Base-by-base conservation (phyloP, 2,888 invertebrate species). In the Caenorhabditis sp. region DNA sequence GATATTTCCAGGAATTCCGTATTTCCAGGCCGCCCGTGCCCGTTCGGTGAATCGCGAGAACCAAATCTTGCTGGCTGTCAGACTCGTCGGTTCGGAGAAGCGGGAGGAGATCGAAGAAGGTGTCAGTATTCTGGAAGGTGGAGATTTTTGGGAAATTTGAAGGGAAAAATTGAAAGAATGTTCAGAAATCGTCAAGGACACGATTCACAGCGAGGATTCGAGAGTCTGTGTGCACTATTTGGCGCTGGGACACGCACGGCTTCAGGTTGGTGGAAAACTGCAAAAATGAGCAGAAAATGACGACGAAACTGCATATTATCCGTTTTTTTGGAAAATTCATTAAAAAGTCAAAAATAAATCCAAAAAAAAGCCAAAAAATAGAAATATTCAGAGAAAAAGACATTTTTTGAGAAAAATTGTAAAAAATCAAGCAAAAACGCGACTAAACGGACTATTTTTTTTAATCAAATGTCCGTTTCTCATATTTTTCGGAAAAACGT, bases 181-280 rank as follows among this genome's bases (percentile, higher is more conserved):
- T 6, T 4, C 62, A 70, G 76, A 76, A 47, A n/a, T 61, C 26
- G 51, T 68, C 18, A 76, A 61, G 24, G 67, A 76, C 22, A 61
- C 67, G 11, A 20, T 35, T 51, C 76, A 67, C 53, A 61, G 76
- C 32, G 76, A 76, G 28, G 76, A 76, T 44, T 40, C 60, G 32
- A 35, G 76, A 67, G 55, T 76, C 6, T 67, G 67, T 15, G 61
- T 76, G 1, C 58, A 79, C 44, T 67, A 79, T 37, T n/a, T 67
- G 8, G 72, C 72, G 2, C 47, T 79, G 18, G 79, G 61, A 15
- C 79, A 71, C 35, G 79, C 70, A 35, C 71, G 70, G 51, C 79
- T 70, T 61, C 64, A 58, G 37, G 74, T 72, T 1, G 56, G n/a
- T 53, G 13, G 15, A 40, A 9, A 40, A 40, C 15, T 5, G 5